Evolutionary conservation across 2,888 invertebrate species (phyloP), one percentile per base, ranked within the genome.

Genomic region (Macrosiphum euphorbiae): DNA sequence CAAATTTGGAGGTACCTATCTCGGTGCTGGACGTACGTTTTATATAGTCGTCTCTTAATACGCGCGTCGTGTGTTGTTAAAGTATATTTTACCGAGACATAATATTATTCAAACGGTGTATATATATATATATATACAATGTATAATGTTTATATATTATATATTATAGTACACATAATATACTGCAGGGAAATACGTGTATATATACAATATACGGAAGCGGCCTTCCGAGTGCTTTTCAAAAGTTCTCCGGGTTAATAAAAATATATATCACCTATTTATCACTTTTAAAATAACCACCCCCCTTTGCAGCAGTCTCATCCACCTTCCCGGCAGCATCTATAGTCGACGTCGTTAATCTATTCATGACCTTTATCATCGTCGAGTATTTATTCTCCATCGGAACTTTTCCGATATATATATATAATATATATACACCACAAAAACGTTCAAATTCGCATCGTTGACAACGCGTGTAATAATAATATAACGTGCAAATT

Each of bases 181-280:
- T n/a, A 67, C n/a, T 13, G 5, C n/a, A 67, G n/a, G 67, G n/a
- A 67, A 67, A 47, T 47, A 78, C 35, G 26, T 58, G 8, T 35
- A 35, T 78, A 35, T 24, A 78, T n/a, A n/a, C n/a, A n/a, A n/a
- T n/a, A n/a, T 78, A 35, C 35, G 78, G 20, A 35, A 35, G 7
- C 35, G 91, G 44, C 41, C n/a, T 67, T 87, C 50, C 41, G 50
- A 92, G 87, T 67, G 50, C 61, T 92, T 92, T 50, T 88, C 28
- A 28, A 87, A 67, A 92, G 41, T 92, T 92, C 67, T 50, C 35
- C 26, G 92, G 28, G 61, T 67, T 41, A 41, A 92, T 92, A 92
- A 87, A 92, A 87, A 92, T 88, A 92, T 88, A 52, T 87, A 61
- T 87, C 92, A 87, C 86, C 50, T 92, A 61, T 92, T 86, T 87